Evolutionary conservation across 2,797 vertebrate species (phyloP).

Genomic region (Pelobates cultripes): DNA sequence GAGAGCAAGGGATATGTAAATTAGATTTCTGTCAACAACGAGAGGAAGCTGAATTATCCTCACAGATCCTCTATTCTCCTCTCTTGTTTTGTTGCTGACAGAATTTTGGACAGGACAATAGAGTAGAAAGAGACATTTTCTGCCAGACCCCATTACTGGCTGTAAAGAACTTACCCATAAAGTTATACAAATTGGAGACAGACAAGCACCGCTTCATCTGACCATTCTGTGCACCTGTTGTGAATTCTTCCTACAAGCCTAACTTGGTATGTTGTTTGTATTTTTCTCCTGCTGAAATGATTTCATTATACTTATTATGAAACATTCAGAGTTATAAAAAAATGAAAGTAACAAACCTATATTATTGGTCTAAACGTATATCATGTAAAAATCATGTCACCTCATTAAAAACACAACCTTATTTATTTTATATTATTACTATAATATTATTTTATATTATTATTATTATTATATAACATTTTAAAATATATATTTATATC

Average conservation of each 20-base stretch:
- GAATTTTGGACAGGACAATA: conserved; percentile 76
- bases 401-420: too few relatives aligned
- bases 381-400: too few relatives aligned
- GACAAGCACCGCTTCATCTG: conserved; percentile 18
- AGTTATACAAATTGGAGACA: conserved; percentile 35
- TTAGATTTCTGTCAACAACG: conserved; percentile 94
- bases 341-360: too few relatives aligned
- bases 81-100: conserved; percentile 85
- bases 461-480: too few relatives aligned
- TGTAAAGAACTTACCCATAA: conserved; percentile 25
- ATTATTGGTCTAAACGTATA: too few relatives aligned
- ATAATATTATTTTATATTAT: too few relatives aligned
- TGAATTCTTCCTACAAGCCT: not conserved
- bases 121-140: conserved; percentile 76
- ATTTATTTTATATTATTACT: too few relatives aligned
- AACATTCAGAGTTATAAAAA: too few relatives aligned
- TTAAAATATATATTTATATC: too few relatives aligned
- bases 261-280: not conserved
- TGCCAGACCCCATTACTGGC: conserved; percentile 25
- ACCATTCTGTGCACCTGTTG: not conserved
- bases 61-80: conserved; percentile 68
- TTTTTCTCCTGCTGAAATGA: too few relatives aligned
- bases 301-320: too few relatives aligned
- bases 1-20: conserved; percentile 95
- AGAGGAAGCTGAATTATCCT: conserved; percentile 88